These are phyloP conservation scores for Epinephelus cyanopodus DNA, from an alignment of 2,113 vertebrate genomes.

Conservation along the genomic window DNA sequence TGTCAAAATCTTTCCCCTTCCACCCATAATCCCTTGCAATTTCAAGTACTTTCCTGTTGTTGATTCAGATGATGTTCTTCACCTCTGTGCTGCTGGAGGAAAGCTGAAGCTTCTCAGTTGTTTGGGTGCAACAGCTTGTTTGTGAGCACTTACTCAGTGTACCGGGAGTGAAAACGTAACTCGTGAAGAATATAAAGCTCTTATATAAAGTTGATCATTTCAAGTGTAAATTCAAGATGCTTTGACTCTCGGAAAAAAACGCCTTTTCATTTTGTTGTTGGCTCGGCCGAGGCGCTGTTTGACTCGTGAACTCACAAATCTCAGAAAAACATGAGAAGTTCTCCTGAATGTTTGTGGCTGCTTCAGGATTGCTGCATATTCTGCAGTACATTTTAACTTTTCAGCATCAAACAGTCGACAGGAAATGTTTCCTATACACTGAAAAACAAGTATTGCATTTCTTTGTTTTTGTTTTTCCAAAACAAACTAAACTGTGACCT, in stretches of 20 bases:
- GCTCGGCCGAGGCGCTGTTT: not conserved
- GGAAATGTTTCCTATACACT: not conserved
- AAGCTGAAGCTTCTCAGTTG: not conserved
- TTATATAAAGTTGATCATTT: not conserved
- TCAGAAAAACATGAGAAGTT: not conserved
- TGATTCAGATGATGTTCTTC: not conserved
- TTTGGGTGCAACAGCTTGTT: not conserved
- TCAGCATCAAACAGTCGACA: not conserved
- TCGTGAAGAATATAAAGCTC: not conserved
- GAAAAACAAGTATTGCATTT: not conserved
- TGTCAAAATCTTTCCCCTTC: not conserved
- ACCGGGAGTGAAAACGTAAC: too few relatives aligned
- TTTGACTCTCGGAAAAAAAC: not conserved
- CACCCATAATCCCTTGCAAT: slow-evolving; percentile 17
- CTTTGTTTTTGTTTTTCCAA: not conserved
- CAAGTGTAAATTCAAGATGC: not conserved
- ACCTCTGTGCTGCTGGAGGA: not conserved
- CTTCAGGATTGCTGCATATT: not conserved
- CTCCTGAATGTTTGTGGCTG: not conserved
- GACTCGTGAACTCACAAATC: not conserved
- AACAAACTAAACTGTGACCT: slow-evolving; percentile 37
- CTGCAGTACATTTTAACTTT: not conserved
- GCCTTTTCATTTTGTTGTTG: too few relatives aligned
- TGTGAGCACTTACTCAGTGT: too few relatives aligned
- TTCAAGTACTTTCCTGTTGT: slow-evolving; percentile 11